Evolutionary conservation across 2,888 invertebrate species (phyloP), one percentile per base, ranked within the genome.

Genomic region (Julus scandinavius): DNA sequence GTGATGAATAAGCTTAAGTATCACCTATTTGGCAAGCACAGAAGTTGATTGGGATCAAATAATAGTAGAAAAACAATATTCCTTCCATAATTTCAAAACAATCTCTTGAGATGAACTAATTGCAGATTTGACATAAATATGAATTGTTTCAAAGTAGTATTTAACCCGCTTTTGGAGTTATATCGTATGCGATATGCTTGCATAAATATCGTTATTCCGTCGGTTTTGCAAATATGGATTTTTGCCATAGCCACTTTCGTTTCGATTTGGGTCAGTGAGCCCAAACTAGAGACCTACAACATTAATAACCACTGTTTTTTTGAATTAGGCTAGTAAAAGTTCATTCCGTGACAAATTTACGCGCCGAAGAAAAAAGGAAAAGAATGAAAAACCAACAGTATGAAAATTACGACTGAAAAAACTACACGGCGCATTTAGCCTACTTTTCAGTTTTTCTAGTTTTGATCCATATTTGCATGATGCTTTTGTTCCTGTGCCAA

Each of bases 321-420:
- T 29, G 20, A 72, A 72, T 29, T 72, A 72, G 72, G 72, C n/a
- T 72, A 72, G 72, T 72, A 72, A 72, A 72, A 72, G 72, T 72
- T 72, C 72, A 72, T 72, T 72, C 72, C 72, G 72, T 72, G 72
- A 72, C 72, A 63, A 72, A 72, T 72, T 63, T 72, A 72, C 29
- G 29, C n/a, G 20, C 72, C 9, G 63, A 9, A 20, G 20, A 29
- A 72, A 54, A 54, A 72, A 29, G 6, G 29, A 9, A 72, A 5
- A 72, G 72, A 72, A 20, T 63, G 45, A 7, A 45, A 45, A 45
- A 63, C 54, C 54, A 54, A n/a, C 17, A 5, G 58, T 17, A 7
- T 45, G n/a, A n/a, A 63, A 63, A 63, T 11, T 72, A 29, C 63
- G 29, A 29, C 11, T 9, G 72, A 29, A 29, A 29, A 29, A 72